A percentile compares a stretch with the other conserved stretches of the same genome.
phyloP scores from a whole-genome alignment of 2,113 vertebrate species.

The Acinonyx jubatus region DNA sequence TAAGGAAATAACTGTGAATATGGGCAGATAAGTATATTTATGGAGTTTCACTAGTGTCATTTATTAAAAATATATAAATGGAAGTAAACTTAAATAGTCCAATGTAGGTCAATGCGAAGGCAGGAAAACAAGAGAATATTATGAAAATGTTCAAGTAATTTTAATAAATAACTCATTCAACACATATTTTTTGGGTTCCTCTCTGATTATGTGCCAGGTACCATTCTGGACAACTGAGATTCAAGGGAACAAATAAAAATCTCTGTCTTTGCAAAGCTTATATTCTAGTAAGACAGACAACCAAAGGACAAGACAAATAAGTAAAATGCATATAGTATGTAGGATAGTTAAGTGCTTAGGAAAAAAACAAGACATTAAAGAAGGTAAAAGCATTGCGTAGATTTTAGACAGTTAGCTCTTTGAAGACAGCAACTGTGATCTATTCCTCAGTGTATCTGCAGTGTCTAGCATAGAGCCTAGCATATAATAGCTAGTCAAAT shows the following conservation, averaged over 20 bases:
- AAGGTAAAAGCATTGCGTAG: fast-evolving
- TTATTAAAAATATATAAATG: neutral
- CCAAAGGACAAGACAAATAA: neutral
- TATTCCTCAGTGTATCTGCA: neutral
- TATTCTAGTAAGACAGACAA: neutral
- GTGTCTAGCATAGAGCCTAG: neutral
- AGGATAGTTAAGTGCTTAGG: neutral
- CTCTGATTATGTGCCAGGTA: neutral
- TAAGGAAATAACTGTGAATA: conserved; percentile 9
- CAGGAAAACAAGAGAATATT: neutral
- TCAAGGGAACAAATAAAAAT: neutral
- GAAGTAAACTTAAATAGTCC: neutral
- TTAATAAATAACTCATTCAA: neutral
- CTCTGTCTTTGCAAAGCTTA: neutral
- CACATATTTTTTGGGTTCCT: neutral
- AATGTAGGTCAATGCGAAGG: neutral
- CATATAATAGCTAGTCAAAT: neutral
- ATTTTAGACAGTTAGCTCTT: neutral
- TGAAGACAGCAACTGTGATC: neutral
- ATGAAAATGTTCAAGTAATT: neutral
- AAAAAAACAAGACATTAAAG: neutral
- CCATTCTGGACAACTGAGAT: neutral
- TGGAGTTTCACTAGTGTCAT: neutral
- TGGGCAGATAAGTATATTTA: neutral
- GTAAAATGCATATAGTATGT: neutral